Percentiles rank a stretch among this genome's conserved stretches.
These are phyloP conservation scores for Cremastinae sp. DNA, from an alignment of 2,888 invertebrate genomes.

Conservation along the genomic window DNA sequence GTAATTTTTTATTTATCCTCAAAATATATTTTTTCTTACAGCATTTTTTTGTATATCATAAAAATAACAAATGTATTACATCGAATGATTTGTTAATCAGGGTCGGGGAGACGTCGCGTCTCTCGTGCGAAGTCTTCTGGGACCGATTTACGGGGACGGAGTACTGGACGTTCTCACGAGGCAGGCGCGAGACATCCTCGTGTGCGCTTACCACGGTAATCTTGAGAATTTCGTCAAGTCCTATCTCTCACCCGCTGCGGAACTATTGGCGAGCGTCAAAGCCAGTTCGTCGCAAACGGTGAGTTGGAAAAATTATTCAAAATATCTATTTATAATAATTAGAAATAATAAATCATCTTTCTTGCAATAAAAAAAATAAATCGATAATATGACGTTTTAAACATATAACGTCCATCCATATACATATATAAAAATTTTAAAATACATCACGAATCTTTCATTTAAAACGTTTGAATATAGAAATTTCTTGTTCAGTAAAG, in stretches of 20 bases:
- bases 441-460: too few relatives aligned
- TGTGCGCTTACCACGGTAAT: constrained; percentile 85
- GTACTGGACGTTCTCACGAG: constrained; percentile 84
- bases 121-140: constrained; percentile 84
- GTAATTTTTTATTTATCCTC: too few relatives aligned
- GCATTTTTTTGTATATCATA: constrained; percentile 9
- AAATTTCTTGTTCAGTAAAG: too few relatives aligned
- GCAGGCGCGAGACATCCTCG: constrained; percentile 86
- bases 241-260: constrained; percentile 84
- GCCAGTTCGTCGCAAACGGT: constrained; percentile 73
- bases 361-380: too few relatives aligned
- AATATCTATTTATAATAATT: background rate
- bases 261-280: constrained; percentile 82
- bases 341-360: too few relatives aligned
- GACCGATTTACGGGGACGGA: constrained; percentile 84
- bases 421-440: too few relatives aligned
- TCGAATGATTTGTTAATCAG: constrained; percentile 63
- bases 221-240: constrained; percentile 84
- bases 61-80: too few relatives aligned
- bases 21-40: too few relatives aligned
- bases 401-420: too few relatives aligned
- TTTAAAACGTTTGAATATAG: too few relatives aligned
- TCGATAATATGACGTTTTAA: too few relatives aligned
- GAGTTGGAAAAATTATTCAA: constrained; percentile 59
- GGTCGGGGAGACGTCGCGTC: constrained; percentile 76